phyloP scores from a whole-genome alignment of 1,140 invertebrate genomes.

The Drusus annulatus region DNA sequence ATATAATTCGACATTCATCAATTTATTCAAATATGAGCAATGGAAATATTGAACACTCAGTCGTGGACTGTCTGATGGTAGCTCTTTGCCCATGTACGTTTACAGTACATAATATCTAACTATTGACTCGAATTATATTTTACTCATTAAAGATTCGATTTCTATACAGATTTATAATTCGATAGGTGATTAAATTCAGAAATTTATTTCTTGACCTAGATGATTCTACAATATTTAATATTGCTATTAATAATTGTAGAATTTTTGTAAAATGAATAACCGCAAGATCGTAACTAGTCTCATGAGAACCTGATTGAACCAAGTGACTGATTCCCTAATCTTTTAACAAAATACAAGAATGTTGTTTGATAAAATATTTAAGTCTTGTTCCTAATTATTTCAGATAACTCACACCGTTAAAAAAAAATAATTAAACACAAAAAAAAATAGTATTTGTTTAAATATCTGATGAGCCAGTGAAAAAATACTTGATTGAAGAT shows the following conservation, averaged over 20 bases:
- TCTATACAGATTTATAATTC: not conserved
- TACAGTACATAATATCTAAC: not conserved
- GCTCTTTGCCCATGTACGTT: not conserved
- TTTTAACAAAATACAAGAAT: not conserved
- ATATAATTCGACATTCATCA: conserved; percentile 4
- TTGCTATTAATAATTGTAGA: conserved; percentile 36
- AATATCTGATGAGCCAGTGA: no score
- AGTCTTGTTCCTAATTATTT: not conserved
- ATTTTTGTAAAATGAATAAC: conserved; percentile 16
- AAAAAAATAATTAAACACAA: not conserved
- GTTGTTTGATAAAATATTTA: no score
- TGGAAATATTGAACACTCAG: not conserved
- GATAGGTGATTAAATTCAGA: conserved; percentile 7
- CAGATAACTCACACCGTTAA: not conserved
- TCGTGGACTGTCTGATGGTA: not conserved
- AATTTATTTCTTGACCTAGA: conserved; percentile 11
- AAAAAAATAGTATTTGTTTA: no score
- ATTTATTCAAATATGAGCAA: conserved; percentile 20
- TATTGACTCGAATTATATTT: conserved; percentile 34
- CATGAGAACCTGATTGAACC: conserved; percentile 4
- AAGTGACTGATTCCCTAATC: conserved; percentile 26
- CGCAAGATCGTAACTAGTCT: not conserved
- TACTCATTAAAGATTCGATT: conserved; percentile 27
- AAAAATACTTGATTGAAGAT: not conserved
- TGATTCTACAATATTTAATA: conserved; percentile 38